Evolutionary conservation across 2,797 vertebrate species (phyloP), one percentile per base, ranked within the genome.

Genomic region (Ambastaia sidthimunki): DNA sequence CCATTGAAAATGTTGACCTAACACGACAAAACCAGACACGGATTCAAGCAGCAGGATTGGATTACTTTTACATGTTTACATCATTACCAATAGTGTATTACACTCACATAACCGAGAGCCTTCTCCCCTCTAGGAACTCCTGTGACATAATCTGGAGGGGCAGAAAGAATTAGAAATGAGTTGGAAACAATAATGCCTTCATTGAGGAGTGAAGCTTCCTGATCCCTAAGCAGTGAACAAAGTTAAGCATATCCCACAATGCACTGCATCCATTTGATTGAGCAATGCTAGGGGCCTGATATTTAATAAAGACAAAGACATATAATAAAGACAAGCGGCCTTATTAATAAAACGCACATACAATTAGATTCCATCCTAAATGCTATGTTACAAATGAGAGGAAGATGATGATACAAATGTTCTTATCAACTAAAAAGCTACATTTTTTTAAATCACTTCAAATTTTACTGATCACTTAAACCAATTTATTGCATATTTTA

Each of bases 1-100:
- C 96, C 96, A 23, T 96, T 95, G 83, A 98, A 97, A 89, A 99
- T 95, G 80, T 96, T 98, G 85, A 99, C 97, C 97, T 99, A 85
- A 76, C 68, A 85, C 74, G 71, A 82, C 2, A 85, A 13, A 71
- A 68, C 82, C 82, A 83, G 86, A 60, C 76, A 25, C 2, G 7
- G 23, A 81, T 18, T 25, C 16, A 41, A 0, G 21, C 50, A 41
- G 16, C 6, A 41, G 13, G 13, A 28, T 11, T 63, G 31, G 18
- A 47, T 72, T 52, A 47, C 16, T 66, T 71, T 72, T 44, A 79
- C 54, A 12, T 15, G 23, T 31, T 73, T 52, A 55, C 18, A n/a
- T 48, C 12, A 60, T 0, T 44, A 23, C 54, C 41, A 79, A 70
- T 28, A 76, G 77, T 75, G 23, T n/a, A 28, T 31, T 34, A 47